A percentile compares a stretch with the other conserved stretches of the same genome.
Conservation (phyloP, 2,113 vertebrate species). For the rat (Rattus norvegicus) region DNA sequence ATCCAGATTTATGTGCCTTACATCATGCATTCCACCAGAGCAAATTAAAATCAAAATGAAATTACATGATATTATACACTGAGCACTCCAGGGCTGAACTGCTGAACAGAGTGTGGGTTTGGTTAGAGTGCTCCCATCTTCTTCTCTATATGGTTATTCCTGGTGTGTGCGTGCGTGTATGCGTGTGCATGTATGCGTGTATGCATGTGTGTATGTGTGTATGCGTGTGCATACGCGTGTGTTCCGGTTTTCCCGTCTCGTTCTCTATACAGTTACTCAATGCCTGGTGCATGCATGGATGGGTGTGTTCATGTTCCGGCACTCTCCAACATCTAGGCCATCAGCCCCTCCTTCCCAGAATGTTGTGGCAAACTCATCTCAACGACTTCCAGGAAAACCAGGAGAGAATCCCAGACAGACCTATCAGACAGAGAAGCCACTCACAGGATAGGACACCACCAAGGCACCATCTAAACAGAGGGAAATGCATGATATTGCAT, state of each 20-base stretch:
- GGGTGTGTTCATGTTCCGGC: background rate
- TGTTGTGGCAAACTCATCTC: background rate
- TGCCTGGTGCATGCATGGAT: background rate
- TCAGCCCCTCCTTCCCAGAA: background rate
- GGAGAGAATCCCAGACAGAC: background rate
- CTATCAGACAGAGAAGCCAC: background rate
- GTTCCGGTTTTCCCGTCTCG: background rate
- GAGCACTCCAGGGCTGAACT: background rate
- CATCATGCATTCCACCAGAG: constrained; percentile 31
- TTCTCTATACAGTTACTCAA: background rate
- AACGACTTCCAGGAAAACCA: background rate
- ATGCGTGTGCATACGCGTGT: background rate
- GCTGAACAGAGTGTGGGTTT: background rate
- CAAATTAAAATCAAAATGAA: constrained; percentile 66
- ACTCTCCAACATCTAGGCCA: background rate
- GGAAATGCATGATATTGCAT: rapidly evolving
- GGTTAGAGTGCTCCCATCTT: background rate
- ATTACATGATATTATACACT: background rate
- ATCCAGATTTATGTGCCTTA: constrained; percentile 74
- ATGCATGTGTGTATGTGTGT: background rate
- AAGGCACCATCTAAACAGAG: rapidly evolving
- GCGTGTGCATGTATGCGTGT: background rate
- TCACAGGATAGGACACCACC: background rate
- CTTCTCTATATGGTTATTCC: background rate
- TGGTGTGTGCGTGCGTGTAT: background rate